Conservation (phyloP, 2,113 vertebrate species). For the Struthio camelus region DNA sequence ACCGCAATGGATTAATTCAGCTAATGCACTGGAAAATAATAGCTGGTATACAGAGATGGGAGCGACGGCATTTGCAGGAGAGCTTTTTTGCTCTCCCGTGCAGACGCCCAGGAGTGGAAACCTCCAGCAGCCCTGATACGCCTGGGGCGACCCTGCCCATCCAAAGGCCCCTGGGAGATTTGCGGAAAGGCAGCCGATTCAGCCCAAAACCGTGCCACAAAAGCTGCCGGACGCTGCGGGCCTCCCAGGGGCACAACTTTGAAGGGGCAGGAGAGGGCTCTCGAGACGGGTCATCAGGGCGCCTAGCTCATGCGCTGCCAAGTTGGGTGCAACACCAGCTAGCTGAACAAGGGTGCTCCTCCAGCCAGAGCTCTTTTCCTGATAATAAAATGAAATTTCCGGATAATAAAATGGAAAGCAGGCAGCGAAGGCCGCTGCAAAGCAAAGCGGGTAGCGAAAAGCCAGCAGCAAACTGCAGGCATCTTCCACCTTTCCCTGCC, state of each 20-base stretch:
- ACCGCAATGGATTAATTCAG: slow-evolving; percentile 40
- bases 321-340: neutral
- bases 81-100: neutral
- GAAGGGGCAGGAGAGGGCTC: no score
- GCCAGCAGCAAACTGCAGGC: neutral
- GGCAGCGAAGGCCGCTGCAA: no score
- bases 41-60: neutral
- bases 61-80: neutral
- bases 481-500: neutral
- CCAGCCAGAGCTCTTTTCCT: neutral
- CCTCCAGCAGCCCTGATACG: neutral
- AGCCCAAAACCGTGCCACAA: fast-evolving
- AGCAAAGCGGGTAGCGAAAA: neutral
- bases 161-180: fast-evolving
- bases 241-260: no score
- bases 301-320: neutral
- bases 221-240: no score
- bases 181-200: neutral
- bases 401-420: no score
- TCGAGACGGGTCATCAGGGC: no score
- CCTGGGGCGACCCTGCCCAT: neutral
- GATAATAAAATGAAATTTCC: neutral
- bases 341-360: neutral
- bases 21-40: slow-evolving; percentile 17
- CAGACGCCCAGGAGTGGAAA: neutral